Evolutionary conservation across 1,140 invertebrate species (phyloP), one percentile per base, ranked within the genome.

Genomic region (Copidosoma floridanum): DNA sequence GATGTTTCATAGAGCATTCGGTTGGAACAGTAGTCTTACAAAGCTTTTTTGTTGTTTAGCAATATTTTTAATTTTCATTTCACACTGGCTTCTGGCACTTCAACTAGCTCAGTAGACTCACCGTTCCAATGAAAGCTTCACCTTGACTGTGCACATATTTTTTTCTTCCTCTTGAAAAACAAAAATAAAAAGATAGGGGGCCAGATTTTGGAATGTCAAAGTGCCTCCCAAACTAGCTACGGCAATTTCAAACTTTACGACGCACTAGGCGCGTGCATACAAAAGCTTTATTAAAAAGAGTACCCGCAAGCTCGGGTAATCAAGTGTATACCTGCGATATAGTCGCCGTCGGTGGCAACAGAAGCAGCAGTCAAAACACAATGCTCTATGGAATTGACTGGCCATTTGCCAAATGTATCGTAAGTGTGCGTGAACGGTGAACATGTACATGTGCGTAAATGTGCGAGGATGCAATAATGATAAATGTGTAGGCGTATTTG

Each of bases 241-340:
- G 20, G 8, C 8, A 58, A 43, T 41, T 35, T 4, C 29, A 51
- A 58, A 51, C 47, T 51, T 58, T 43, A 50, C 21, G 6, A 11
- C 41, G 46, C 6, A 50, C 16, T 50, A 38, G 20, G 10, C 27
- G 12, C 18, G 23, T 21, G 10, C 11, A n/a, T 5, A 58, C 26
- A 53, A 53, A 50, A 53, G 27, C 40, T 52, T 53, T 59, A 52
- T 59, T 53, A 52, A 38, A 59, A 44, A 59, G n/a, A n/a, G 41
- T 59, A 24, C 44, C 26, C 44, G 44, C 23, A 24, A n/a, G 14
- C 14, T 18, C 32, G 6, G 29, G 32, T 24, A 54, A 54, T 54
- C 24, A 41, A 54, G 52, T 14, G 23, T n/a, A n/a, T n/a, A n/a
- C n/a, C n/a, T n/a, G n/a, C n/a, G n/a, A n/a, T n/a, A n/a, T 14